Base-by-base conservation (phyloP, 1,140 invertebrate species). In the Probaryconus sp. region DNA sequence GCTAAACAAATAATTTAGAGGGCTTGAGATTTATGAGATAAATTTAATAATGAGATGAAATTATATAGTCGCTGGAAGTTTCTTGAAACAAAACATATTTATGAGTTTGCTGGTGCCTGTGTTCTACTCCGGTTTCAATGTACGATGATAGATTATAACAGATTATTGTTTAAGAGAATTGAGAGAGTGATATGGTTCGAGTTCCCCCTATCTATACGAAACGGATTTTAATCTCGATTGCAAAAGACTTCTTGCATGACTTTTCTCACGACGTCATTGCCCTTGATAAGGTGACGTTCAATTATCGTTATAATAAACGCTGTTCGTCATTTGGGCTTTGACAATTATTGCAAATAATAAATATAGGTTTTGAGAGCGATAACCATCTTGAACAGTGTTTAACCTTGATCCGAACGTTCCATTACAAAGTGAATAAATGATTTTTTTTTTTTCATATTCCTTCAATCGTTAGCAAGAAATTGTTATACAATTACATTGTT, bases 221-320 rank as follows among this genome's bases (percentile, higher is more conserved):
- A 42, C 56, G 20, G 67, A 63, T 70, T 63, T 53, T 28, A 42
- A 63, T 63, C 56, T 55, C 35, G 56, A 55, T 56, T 55, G 48
- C 20, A 28, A 17, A 21, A 11, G 35, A 53, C 37, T 45, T 13
- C 35, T 43, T 40, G 11, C 40, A 33, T 33, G 31, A 33, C 50
- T 40, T 58, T 63, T 70, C 67, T 70, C 67, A 70, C 67, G 67
- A 50, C 38, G 67, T 45, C 40, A 40, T 63, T 70, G 55, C 55
- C 38, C 56, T 63, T 70, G 67, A 63, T 70, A 48, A 67, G 48
- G 56, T 42, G 33, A 26, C 10, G 40, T 63, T 70, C 55, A 56
- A 70, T 61, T 61, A 43, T 53, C 45, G 28, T 35, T 37, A 69
- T 60, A 68, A 43, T 28, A 48, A 31, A 20, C 16, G 21, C 6